Percentiles rank a stretch among this genome's conserved stretches.
phyloP scores from a whole-genome alignment of 2,797 vertebrate species.

The Fistularia commersonii region DNA sequence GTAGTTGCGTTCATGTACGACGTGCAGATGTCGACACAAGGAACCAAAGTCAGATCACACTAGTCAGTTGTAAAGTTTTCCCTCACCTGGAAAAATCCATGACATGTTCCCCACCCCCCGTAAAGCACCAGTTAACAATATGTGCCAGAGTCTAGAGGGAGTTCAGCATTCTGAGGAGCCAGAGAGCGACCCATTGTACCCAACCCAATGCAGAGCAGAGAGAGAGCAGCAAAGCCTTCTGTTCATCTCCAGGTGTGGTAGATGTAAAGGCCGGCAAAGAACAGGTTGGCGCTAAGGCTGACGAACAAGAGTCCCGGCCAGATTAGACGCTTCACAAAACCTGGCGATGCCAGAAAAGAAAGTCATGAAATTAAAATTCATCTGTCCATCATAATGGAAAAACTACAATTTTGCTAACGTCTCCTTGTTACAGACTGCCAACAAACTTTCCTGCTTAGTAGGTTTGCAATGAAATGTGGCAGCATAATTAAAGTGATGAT shows the following conservation, averaged over 20 bases:
- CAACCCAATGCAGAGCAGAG: constrained; percentile 5
- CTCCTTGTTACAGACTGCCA: too few species aligned
- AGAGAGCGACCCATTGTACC: constrained; percentile 6
- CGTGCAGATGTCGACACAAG: constrained; percentile 11
- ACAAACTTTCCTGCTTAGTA: too few species aligned
- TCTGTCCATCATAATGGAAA: too few species aligned
- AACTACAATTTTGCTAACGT: too few species aligned
- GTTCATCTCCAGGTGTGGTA: constrained; percentile 79
- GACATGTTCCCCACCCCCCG: constrained; percentile 11
- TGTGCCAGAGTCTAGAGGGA: constrained; percentile 10
- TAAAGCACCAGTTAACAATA: constrained; percentile 13
- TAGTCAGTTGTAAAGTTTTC: constrained; percentile 1
- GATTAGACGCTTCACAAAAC: constrained; percentile 61
- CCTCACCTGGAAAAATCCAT: constrained; percentile 7
- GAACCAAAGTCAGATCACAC: constrained; percentile 9
- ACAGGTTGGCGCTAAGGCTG: constrained; percentile 84
- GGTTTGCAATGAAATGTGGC: too few species aligned
- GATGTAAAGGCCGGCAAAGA: constrained; percentile 81
- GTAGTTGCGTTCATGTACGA: constrained; percentile 14
- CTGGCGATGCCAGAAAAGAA: constrained; percentile 54
- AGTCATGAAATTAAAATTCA: background rate
- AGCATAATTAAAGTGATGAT: too few species aligned
- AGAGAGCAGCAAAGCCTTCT: background rate
- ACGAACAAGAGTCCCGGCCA: constrained; percentile 78
- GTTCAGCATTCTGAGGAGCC: background rate